phyloP scores from a whole-genome alignment of 1,140 invertebrate species.

The Melanaphis sacchari region DNA sequence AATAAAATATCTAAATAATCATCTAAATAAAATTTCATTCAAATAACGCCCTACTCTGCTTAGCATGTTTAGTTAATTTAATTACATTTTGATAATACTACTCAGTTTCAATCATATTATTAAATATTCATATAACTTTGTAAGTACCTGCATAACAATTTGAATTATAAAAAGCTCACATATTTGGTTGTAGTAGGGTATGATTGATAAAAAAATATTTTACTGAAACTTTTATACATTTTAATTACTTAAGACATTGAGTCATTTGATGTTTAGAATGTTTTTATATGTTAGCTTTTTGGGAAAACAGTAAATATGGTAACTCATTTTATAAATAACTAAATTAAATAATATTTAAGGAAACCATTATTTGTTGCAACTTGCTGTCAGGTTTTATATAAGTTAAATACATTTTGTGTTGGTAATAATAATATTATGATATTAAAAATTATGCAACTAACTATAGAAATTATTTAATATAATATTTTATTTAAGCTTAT shows the following conservation, averaged over 20 bases:
- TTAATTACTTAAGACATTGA: neutral
- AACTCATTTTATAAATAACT: neutral
- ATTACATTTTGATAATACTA: too few species aligned
- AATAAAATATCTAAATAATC: too few species aligned
- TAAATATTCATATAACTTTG: too few species aligned
- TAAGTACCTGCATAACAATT: neutral
- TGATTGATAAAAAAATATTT: neutral
- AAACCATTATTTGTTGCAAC: neutral
- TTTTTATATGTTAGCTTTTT: neutral
- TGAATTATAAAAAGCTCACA: neutral
- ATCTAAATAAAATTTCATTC: too few species aligned
- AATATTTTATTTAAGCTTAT: neutral
- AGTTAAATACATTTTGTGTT: neutral
- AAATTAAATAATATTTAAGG: neutral
- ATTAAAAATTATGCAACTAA: neutral
- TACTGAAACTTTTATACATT: neutral
- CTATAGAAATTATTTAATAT: neutral
- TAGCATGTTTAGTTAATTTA: too few species aligned
- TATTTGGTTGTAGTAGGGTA: neutral
- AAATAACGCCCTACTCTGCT: too few species aligned
- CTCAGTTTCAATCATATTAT: too few species aligned
- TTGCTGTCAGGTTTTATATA: neutral
- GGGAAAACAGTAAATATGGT: neutral
- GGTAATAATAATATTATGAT: neutral
- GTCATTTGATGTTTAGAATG: neutral